Evolutionary conservation across 2,888 invertebrate species (phyloP), one percentile per base, ranked within the genome.

Genomic region (Troides aeacus): DNA sequence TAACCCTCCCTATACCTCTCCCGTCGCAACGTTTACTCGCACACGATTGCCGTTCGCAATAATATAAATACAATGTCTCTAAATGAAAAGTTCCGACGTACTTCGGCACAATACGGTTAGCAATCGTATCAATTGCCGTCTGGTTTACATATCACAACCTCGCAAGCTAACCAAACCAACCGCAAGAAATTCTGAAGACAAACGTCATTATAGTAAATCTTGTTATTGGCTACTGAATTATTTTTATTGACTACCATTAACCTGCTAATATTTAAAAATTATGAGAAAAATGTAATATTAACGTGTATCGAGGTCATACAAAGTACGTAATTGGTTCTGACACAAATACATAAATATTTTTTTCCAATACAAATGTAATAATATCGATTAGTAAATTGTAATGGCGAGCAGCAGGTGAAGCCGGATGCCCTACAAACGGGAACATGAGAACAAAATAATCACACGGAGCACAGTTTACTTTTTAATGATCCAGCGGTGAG

Each of bases 41-140:
- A 83, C 79, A 83, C 82, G 78, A 83, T 85, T 80, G 76, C 75
- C 73, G 72, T 72, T 66, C 81, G 76, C 81, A 82, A 80, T 80
- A 78, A 78, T 77, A 79, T 78, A 79, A 81, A 81, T 79, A 81
- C 77, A 78, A 76, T 71, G 77, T 82, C 80, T 74, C 75, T 71
- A 79, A 81, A 83, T 81, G 80, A 78, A 80, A 81, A 79, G 46
- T 78, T 70, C 74, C 82, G 79, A 83, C 81, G 83, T 82, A 82
- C 77, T 72, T 77, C 74, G 77, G 76, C 80, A 75, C 77, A 78
- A 46, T 15, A 46, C 15, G 15, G 12, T 12, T 15, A 46, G 46
- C 46, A 46, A 46, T 46, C 15, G 46, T 46, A 12, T 12, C 78
- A 79, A 74, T 67, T 75, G 78, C 78, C 83, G 77, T 80, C 79